These are phyloP conservation scores for Dugesia japonica DNA, from an alignment of 2,888 invertebrate genomes.

Conservation along the genomic window DNA sequence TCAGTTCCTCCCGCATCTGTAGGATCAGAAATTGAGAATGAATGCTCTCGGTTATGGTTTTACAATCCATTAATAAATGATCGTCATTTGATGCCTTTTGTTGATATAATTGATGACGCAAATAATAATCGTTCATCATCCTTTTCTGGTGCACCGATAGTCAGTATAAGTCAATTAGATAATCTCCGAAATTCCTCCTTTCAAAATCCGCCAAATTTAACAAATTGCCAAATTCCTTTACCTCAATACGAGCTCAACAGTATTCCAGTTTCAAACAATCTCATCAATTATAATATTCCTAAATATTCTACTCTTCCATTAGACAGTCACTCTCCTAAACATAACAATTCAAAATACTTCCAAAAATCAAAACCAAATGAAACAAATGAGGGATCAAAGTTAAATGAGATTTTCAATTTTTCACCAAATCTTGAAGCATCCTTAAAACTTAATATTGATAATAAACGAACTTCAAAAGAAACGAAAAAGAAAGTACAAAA, in stretches of 20 bases:
- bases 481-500: background rate
- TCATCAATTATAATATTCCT: background rate
- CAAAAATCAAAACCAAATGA: background rate
- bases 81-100: background rate
- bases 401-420: background rate
- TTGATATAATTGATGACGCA: background rate
- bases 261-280: background rate
- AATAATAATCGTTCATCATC: background rate
- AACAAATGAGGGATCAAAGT: background rate
- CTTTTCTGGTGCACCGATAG: background rate
- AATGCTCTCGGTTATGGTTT: background rate
- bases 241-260: background rate
- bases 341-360: background rate
- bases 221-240: background rate
- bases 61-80: background rate
- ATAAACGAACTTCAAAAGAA: background rate
- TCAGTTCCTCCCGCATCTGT: constrained; percentile 26
- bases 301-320: background rate
- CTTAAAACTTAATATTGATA: background rate
- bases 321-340: background rate
- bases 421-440: background rate
- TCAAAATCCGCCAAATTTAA: background rate
- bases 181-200: background rate
- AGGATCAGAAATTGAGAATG: constrained; percentile 20
- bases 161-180: background rate